Conservation (phyloP, 35 echinoderm and acorn worm genomes). For the Hemicentrotus pulcherrimus region DNA sequence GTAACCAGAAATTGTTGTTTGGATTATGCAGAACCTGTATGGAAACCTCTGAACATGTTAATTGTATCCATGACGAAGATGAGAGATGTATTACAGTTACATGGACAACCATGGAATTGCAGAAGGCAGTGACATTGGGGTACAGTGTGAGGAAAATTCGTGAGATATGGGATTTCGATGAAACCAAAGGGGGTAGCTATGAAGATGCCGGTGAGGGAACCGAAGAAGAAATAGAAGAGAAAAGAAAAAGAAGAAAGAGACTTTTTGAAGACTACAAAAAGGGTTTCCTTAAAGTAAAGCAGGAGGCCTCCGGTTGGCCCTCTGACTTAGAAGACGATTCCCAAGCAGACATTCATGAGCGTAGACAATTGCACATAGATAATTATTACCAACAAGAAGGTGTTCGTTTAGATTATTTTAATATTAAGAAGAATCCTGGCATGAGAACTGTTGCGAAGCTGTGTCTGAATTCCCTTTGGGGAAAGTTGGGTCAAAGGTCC, state of each 20-base stretch:
- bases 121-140: slow-evolving; percentile 44
- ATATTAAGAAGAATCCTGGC: slow-evolving; percentile 49
- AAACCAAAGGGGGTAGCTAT: not conserved
- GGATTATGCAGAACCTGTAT: slow-evolving; percentile 67
- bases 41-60: not conserved
- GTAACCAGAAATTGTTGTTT: slow-evolving; percentile 61
- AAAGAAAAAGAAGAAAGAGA: not conserved
- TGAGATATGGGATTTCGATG: slow-evolving; percentile 46
- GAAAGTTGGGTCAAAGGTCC: not conserved
- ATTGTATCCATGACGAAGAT: slow-evolving; percentile 48
- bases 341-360: not conserved
- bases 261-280: slow-evolving; percentile 53
- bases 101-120: slow-evolving; percentile 16
- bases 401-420: not conserved
- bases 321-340: not conserved
- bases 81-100: slow-evolving; percentile 43
- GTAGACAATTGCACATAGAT: not conserved
- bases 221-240: not conserved
- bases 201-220: too few relatives aligned
- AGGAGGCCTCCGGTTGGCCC: slow-evolving; percentile 12
- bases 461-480: slow-evolving; percentile 26
- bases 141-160: not conserved
- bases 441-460: slow-evolving; percentile 24
- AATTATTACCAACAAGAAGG: slow-evolving; percentile 35
- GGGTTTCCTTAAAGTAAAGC: slow-evolving; percentile 48